Evolutionary conservation across 2,113 vertebrate species (phyloP), one percentile per base, ranked within the genome.

Genomic region (Mystacornis crossleyi): DNA sequence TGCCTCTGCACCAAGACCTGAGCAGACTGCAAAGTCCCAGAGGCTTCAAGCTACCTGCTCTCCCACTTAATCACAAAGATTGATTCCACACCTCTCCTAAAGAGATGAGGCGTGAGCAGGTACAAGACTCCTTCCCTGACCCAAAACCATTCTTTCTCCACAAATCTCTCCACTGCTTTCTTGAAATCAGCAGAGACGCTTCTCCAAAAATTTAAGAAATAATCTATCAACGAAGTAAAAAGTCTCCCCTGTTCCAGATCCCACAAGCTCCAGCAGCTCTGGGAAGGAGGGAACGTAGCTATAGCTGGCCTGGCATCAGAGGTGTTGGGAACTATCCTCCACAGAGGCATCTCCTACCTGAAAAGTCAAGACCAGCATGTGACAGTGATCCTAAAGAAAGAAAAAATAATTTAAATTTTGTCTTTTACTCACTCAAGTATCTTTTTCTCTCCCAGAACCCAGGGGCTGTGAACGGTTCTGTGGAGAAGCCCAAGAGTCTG

Each of bases 21-120:
- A 94, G 94, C 90, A 82, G 86, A 73, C 71, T 93, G 86, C 71
- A 73, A 80, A 93, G 28, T 8, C 74, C 66, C 88, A 40, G 62
- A 83, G 58, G 62, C 62, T 90, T 40, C 62, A 18, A 86, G 88
- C 81, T 81, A 42, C 92, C 79, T 80, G 53, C 40, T 67, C 70
- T 38, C 36, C 42, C 20, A 5, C 53, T 93, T 64, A 65, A 93
- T 80, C 79, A 94, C 78, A 36, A 42, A 93, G 90, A 94, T 54
- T 93, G 90, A 93, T 96, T 87, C 82, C 45, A 80, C 36, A 53
- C n/a, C 78, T 82, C 19, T 57, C 36, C 13, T 33, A 12, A 93
- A 88, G 80, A 90, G 71, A 50, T 61, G 88, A 82, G 71, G 80
- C 10, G 1, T 65, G 40, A 94, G 72, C 70, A 80, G 81, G 58